Base-by-base conservation (phyloP, 2,113 vertebrate genomes). In the Corythornis madagascariensis region DNA sequence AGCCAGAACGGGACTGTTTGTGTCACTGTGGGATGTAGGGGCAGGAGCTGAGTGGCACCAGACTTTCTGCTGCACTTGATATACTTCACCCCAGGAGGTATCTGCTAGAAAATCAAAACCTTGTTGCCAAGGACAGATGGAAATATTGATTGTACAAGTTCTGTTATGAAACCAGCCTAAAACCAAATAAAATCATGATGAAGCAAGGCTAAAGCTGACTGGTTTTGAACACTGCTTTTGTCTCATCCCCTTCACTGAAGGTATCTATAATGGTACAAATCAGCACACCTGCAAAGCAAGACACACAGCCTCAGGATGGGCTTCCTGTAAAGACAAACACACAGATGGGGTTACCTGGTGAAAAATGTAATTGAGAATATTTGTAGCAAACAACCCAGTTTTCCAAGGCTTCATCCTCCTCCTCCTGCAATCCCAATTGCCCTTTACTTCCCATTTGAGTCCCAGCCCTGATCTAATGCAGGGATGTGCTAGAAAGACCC, bases 111-210 rank as follows among this genome's bases (percentile, higher is more conserved):
- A 53, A 73, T 53, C 56, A 61, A 73, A 88, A 25, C 22, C 64
- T n/a, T 70, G 6, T 14, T 71, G 70, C 33, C 9, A 16, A 92
- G 74, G 52, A 53, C 53, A 56, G 35, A 61, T 29, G 63, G 21
- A 45, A 77, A 66, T 70, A 60, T 29, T 31, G 79, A 85, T 91
- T 88, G 64, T 50, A 79, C 85, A 93, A 83, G 65, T 59, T 86
- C 20, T 66, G 4, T 90, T 93, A 94, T 47, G 83, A 91, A 94
- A 95, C 42, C 56, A 83, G n/a, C 28, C 38, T 89, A 70, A 89
- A 92, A 87, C 3, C 15, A n/a, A 86, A 80, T 56, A 8, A 38
- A 81, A 71, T 4, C 88, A 53, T 16, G 42, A 55, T 59, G 25
- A 95, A 56, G n/a, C 59, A 76, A 63, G 83, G 42, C 22, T 66